Percentiles rank a stretch among this genome's conserved stretches.
These are phyloP conservation scores for Taenioides sp. DNA, from an alignment of 2,797 vertebrate genomes.

Conservation along the genomic window DNA sequence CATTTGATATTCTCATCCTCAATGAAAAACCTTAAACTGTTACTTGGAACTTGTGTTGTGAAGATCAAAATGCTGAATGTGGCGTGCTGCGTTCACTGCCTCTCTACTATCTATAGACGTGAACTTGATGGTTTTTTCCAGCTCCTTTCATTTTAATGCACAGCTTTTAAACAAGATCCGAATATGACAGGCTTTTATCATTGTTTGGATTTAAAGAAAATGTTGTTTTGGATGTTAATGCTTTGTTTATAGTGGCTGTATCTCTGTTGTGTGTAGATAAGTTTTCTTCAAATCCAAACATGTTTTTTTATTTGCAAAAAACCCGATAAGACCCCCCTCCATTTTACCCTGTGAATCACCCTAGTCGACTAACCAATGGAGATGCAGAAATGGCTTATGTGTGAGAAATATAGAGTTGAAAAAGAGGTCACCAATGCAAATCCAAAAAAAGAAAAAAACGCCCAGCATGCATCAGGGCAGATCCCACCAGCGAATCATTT, in stretches of 20 bases:
- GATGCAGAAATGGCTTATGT: slow-evolving; percentile 58
- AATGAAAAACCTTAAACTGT: background rate
- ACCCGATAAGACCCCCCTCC: slow-evolving; percentile 27
- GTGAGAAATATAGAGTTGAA: slow-evolving; percentile 77
- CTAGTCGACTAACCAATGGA: slow-evolving; percentile 70
- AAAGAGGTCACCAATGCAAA: slow-evolving; percentile 78
- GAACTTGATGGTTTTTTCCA: slow-evolving; percentile 33
- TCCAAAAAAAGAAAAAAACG: slow-evolving; percentile 52
- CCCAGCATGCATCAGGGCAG: slow-evolving; percentile 59
- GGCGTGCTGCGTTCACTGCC: slow-evolving; percentile 22
- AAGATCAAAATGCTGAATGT: slow-evolving; percentile 14
- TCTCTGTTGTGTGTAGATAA: slow-evolving; percentile 12
- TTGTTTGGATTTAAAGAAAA: background rate
- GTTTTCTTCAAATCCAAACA: slow-evolving; percentile 12
- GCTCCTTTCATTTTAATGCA: slow-evolving; percentile 20
- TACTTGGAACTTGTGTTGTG: background rate
- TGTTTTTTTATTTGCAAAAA: slow-evolving; percentile 27
- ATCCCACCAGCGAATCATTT: slow-evolving; percentile 47
- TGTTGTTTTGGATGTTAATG: background rate
- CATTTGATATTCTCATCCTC: no score
- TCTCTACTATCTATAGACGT: slow-evolving; percentile 12
- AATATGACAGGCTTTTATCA: background rate
- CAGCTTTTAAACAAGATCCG: slow-evolving; percentile 14
- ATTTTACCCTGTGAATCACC: slow-evolving; percentile 65
- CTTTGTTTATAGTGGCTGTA: background rate